Evolutionary conservation across 2,113 vertebrate species (phyloP), one percentile per base, ranked within the genome.

Genomic region (Aythya baeri): DNA sequence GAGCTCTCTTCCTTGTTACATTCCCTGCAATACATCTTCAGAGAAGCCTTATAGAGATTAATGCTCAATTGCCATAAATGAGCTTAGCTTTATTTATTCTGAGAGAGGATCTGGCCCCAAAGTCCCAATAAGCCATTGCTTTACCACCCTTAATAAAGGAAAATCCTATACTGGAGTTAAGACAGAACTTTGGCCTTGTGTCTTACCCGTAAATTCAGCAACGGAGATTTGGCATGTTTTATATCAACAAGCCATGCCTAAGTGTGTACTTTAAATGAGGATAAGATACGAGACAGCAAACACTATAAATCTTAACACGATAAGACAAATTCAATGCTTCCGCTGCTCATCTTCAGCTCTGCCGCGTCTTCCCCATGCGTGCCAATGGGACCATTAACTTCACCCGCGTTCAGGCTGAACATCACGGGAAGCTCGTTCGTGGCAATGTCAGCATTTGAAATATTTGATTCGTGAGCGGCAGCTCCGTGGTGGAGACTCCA

Each of bases 41-140:
- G 67, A 93, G 79, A 96, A 84, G 74, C 65, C 93, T 94, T 90
- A 90, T 0, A 70, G 76, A 94, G 93, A 96, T 96, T 95, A 96
- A 96, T 76, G 74, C 43, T 92, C 93, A 94, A 68, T 65, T 95
- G 92, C 67, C 72, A 43, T 82, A 93, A 94, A 96, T 91, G 80
- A 95, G 95, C 93, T 96, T 94, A 96, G 62, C 85, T 93, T 88
- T 86, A 79, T 93, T 97, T 97, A 95, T 94, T 92, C 88, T 72
- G 89, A 63, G 73, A 93, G 71, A 92, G 22, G 83, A 94, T 96
- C 90, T 79, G 77, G 54, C 85, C 93, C 83, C 55, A 66, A 86
- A 95, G 71, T 68, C 86, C 67, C 1, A 16, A 70, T 88, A 95
- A 97, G 88, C 81, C 57, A 82, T 41, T 92, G 70, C 83, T 88